Evolutionary conservation across 53 echinoderm and acorn worm species (phyloP).

Genomic region (Temnopleurus reevesii): DNA sequence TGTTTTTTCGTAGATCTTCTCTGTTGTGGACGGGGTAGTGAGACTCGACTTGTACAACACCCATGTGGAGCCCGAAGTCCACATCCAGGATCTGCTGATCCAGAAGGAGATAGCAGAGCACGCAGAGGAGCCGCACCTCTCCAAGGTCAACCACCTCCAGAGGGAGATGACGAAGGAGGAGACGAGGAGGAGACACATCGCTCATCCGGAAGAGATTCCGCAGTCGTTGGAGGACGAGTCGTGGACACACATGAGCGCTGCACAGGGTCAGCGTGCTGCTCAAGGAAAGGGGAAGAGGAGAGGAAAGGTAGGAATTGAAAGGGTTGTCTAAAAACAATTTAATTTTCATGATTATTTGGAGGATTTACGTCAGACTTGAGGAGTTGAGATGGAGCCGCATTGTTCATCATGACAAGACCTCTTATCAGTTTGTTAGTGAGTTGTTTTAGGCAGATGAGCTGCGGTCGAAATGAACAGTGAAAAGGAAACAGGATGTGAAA

Average conservation of each 20-base stretch:
- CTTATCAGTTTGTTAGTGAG: no score
- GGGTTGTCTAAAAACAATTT: no score
- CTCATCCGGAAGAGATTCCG: neutral
- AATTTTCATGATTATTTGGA: no score
- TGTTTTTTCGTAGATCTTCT: constrained; percentile 70
- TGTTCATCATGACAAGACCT: no score
- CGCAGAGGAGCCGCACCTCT: constrained; percentile 85
- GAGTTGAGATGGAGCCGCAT: no score
- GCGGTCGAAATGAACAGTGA: no score
- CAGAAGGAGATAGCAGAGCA: constrained; percentile 66
- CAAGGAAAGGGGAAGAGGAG: constrained; percentile 19
- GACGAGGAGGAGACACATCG: neutral
- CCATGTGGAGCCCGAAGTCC: constrained; percentile 53
- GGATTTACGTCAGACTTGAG: no score
- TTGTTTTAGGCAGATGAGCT: no score
- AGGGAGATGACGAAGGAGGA: constrained; percentile 4
- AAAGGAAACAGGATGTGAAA: no score
- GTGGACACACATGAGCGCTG: neutral
- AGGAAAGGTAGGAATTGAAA: constrained; percentile 75
- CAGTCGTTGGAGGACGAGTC: neutral
- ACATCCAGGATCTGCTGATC: constrained; percentile 80
- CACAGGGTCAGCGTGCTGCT: neutral
- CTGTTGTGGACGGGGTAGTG: constrained; percentile 77
- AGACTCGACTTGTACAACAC: constrained; percentile 80
- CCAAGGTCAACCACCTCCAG: constrained; percentile 64